Evolutionary conservation across 2,888 invertebrate species (phyloP).

Genomic region (Laspeyria flexula): DNA sequence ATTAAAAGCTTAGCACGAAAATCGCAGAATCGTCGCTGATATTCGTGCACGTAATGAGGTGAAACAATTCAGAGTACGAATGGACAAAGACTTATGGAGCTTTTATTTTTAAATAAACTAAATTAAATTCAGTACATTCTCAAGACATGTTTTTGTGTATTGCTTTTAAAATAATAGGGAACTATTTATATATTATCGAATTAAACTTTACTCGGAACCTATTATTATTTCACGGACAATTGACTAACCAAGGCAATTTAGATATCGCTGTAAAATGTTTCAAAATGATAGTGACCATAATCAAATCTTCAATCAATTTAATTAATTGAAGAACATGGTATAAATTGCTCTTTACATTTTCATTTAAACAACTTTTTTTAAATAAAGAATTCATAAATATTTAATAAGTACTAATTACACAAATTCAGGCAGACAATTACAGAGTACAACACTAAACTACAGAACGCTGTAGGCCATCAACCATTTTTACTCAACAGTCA

Average conservation of each 20-base stretch:
- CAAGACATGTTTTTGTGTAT: slow-evolving; percentile 22
- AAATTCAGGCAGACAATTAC: slow-evolving; percentile 4
- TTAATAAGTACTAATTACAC: slow-evolving; percentile 6
- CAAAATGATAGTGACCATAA: too few species aligned
- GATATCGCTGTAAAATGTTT: too few species aligned
- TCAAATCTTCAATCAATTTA: too few species aligned
- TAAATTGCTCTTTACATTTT: too few species aligned
- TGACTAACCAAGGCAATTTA: too few species aligned
- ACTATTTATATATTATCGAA: too few species aligned
- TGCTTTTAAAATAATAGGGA: slow-evolving; percentile 15
- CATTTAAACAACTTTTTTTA: too few species aligned
- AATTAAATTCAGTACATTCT: slow-evolving; percentile 40
- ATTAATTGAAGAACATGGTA: too few species aligned
- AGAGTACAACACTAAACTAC: neutral
- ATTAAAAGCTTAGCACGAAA: slow-evolving; percentile 4
- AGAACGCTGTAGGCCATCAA: too few species aligned
- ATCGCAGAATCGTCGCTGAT: slow-evolving; percentile 53
- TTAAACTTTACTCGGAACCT: too few species aligned
- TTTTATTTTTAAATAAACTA: slow-evolving; percentile 45
- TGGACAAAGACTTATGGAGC: slow-evolving; percentile 48
- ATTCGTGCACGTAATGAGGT: slow-evolving; percentile 79
- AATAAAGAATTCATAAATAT: slow-evolving; percentile 1
- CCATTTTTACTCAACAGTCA: too few species aligned
- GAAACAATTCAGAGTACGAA: slow-evolving; percentile 76
- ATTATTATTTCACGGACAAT: too few species aligned